These are phyloP conservation scores for Pseudococcus jackbeardsleyi DNA, from an alignment of 2,888 invertebrate species.

Conservation along the genomic window DNA sequence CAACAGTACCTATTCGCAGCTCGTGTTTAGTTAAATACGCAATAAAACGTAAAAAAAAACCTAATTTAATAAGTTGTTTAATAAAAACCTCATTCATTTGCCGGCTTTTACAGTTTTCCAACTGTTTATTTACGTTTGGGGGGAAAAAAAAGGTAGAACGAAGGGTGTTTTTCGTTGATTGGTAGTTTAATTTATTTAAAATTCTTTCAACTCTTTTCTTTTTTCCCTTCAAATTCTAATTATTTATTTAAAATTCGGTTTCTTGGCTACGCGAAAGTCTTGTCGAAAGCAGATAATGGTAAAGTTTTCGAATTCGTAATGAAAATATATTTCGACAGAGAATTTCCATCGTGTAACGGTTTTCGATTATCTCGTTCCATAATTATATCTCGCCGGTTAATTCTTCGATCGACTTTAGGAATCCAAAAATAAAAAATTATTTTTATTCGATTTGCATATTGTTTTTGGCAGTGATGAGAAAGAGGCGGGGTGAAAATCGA, in stretches of 20 bases:
- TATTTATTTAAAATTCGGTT: background rate
- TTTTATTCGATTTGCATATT: background rate
- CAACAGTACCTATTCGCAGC: conserved; percentile 54
- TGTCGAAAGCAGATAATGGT: background rate
- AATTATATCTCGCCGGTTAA: background rate
- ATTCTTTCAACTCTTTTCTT: background rate
- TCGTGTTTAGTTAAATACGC: conserved; percentile 63
- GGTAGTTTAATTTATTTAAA: conserved; percentile 16
- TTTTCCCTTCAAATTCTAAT: background rate
- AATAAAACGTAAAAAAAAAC: conserved; percentile 59
- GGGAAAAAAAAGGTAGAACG: background rate
- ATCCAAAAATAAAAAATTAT: background rate
- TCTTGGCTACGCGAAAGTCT: background rate
- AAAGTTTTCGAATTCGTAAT: background rate
- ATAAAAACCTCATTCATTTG: conserved; percentile 49
- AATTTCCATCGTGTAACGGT: background rate
- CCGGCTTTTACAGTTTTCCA: background rate
- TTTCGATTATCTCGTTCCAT: background rate
- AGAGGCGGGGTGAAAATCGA: background rate
- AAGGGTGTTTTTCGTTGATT: background rate
- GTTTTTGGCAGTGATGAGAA: background rate
- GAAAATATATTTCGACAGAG: background rate
- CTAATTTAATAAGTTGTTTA: conserved; percentile 50
- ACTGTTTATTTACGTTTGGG: conserved; percentile 11
- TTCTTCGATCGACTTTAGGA: background rate